Conservation (phyloP, 2,113 vertebrate species). For the Oreochromis tanganicae region DNA sequence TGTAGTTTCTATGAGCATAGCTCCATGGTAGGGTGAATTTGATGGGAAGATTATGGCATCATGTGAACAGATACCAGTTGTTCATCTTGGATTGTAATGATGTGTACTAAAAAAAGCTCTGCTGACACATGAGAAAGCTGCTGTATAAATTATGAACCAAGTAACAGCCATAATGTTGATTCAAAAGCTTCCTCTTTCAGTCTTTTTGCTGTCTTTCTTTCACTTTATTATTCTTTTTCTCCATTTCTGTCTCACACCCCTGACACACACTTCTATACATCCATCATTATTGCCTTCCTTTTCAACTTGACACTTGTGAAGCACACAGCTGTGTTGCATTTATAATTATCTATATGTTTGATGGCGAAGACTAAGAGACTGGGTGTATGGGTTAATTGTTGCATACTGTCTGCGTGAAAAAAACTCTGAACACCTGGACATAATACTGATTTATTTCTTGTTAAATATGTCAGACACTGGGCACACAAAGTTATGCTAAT, state of each 20-base stretch:
- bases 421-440: background rate
- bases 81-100: background rate
- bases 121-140: background rate
- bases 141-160: background rate
- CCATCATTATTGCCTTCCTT: background rate
- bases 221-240: background rate
- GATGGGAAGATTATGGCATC: background rate
- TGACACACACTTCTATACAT: background rate
- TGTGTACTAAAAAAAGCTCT: background rate
- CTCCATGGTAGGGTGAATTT: background rate
- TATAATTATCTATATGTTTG: background rate
- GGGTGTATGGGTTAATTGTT: background rate
- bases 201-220: background rate
- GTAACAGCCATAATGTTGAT: background rate
- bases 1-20: background rate
- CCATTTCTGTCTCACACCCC: background rate
- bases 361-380: background rate
- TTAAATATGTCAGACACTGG: background rate
- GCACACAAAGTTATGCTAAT: background rate
- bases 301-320: background rate
- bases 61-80: background rate
- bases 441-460: constrained; percentile 6
- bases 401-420: background rate
- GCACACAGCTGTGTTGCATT: background rate
- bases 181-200: background rate